Conservation (phyloP, 2,113 vertebrate species). For the Gobiocypris rarus region DNA sequence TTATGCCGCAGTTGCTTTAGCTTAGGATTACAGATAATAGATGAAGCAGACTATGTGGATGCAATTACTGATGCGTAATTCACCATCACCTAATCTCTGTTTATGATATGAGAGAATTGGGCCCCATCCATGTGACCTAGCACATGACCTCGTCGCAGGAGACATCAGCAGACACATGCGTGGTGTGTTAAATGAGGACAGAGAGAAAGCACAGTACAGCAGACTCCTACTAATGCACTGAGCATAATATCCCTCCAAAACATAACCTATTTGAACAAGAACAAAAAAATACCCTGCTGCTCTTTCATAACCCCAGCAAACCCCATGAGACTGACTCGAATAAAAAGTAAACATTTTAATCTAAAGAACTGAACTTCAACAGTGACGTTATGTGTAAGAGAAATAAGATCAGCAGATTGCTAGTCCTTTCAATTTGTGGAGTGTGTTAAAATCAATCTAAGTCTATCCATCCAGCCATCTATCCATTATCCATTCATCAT, state of each 20-base stretch:
- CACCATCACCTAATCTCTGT: slow-evolving; percentile 16
- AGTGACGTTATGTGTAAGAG: background rate
- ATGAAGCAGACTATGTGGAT: slow-evolving; percentile 20
- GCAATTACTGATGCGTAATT: slow-evolving; percentile 35
- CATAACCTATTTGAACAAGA: slow-evolving; percentile 19
- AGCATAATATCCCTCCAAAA: slow-evolving; percentile 56
- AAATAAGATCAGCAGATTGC: background rate
- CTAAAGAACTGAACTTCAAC: background rate
- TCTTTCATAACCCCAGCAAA: slow-evolving; percentile 20
- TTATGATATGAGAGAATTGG: slow-evolving; percentile 30
- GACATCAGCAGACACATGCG: slow-evolving; percentile 14
- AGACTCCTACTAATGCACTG: slow-evolving; percentile 52
- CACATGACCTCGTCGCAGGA: background rate
- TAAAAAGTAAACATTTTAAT: background rate
- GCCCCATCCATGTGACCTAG: background rate
- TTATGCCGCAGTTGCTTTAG: background rate
- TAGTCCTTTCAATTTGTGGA: background rate
- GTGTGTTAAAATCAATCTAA: background rate
- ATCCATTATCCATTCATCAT: background rate
- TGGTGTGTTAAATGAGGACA: slow-evolving; percentile 27
- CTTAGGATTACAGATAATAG: slow-evolving; percentile 23
- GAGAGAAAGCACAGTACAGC: slow-evolving; percentile 51
- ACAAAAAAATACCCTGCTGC: background rate
- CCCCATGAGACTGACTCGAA: background rate
- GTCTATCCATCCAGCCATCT: background rate